Percentiles rank a stretch among this genome's conserved stretches.
Evolutionary conservation across 2,888 invertebrate genomes (phyloP).

Genomic region (Chrysotoxum bicinctum): DNA sequence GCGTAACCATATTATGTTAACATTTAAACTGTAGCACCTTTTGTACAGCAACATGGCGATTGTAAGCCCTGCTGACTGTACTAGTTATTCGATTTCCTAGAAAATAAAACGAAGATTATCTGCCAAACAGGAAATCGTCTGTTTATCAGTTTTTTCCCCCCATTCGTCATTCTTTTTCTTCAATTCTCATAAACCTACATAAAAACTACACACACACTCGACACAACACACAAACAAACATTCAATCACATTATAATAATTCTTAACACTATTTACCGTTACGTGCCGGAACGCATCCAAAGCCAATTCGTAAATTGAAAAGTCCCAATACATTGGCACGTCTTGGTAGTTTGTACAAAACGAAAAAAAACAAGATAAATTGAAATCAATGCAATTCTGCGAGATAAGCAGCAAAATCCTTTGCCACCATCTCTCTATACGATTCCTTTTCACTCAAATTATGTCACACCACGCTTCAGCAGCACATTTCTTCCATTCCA

Average conservation of each 20-base stretch:
- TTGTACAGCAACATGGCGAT: too few relatives aligned
- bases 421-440: slow-evolving; percentile 21
- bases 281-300: slow-evolving; percentile 43
- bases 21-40: too few relatives aligned
- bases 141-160: background rate
- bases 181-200: background rate
- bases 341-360: slow-evolving; percentile 53
- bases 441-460: slow-evolving; percentile 59
- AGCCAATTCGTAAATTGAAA: slow-evolving; percentile 68
- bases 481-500: slow-evolving; percentile 37
- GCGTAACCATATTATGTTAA: too few relatives aligned
- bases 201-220: background rate
- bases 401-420: slow-evolving; percentile 39
- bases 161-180: background rate
- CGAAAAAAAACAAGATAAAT: slow-evolving; percentile 23
- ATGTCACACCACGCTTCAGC: slow-evolving; percentile 61
- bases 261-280: slow-evolving; percentile 40
- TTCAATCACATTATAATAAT: slow-evolving; percentile 56
- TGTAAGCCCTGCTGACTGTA: too few relatives aligned
- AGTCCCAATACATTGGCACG: slow-evolving; percentile 63
- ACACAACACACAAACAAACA: background rate
- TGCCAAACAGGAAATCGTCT: background rate
- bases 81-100: background rate
- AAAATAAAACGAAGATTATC: background rate
- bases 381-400: slow-evolving; percentile 64